phyloP scores from a whole-genome alignment of 2,113 vertebrate genomes.

The Ceuthmochares aereus region DNA sequence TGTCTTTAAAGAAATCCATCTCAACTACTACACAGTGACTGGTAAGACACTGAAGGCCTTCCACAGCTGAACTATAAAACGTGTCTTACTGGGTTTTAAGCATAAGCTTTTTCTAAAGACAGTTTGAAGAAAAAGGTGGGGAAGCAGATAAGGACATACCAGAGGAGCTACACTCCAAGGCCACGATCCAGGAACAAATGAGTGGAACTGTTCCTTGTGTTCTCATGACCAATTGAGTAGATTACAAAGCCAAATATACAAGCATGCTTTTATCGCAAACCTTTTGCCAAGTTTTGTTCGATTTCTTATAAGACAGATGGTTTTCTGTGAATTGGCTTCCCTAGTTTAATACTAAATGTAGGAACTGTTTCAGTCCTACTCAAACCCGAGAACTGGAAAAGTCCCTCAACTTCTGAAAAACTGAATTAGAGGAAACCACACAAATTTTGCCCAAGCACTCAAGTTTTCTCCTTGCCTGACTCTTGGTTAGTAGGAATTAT shows the following conservation, averaged over 20 bases:
- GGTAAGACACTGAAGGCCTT: neutral
- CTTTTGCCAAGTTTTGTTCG: neutral
- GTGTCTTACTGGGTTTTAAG: neutral
- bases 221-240: no score
- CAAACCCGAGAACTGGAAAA: neutral
- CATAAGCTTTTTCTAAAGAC: neutral
- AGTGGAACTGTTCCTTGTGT: neutral
- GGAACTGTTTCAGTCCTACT: neutral
- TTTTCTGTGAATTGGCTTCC: neutral
- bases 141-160: neutral
- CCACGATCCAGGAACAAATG: neutral
- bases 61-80: neutral
- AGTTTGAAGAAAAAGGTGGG: neutral
- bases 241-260: neutral
- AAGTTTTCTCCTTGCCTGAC: neutral
- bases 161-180: neutral
- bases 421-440: neutral
- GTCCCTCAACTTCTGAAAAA: neutral
- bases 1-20: neutral
- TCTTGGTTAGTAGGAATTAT: neutral
- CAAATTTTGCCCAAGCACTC: neutral
- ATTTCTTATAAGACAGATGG: neutral
- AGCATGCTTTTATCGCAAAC: neutral
- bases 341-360: neutral
- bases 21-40: neutral